Evolutionary conservation across 2,797 vertebrate species (phyloP), one percentile per base, ranked within the genome.

Genomic region (Leucoraja ocellata): DNA sequence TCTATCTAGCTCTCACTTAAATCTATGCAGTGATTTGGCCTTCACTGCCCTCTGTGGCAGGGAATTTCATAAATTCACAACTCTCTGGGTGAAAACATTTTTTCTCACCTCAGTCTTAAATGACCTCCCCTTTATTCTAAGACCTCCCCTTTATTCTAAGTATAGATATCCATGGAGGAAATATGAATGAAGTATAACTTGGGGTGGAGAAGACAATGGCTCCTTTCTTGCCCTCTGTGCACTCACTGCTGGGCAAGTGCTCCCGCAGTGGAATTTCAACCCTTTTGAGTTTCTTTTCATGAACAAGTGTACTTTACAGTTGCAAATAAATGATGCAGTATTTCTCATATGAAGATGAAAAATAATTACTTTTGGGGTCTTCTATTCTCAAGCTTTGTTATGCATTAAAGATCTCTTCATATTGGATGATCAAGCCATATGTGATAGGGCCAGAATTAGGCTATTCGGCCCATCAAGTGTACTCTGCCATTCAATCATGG

Each of bases 321-420:
- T 9, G 32, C n/a, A 13, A 68, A n/a, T 91, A 25, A 28, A 39
- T 68, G 18, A 39, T 73, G 88, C 68, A 73, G 73, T 46, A 4
- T 91, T 73, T 23, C 68, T 91, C 36, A 25, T 73, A 9, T 46
- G 36, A 73, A 91, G 68, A 73, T 91, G 10, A 36, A 6, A 90
- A 25, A 18, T 91, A 25, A 39, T 73, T 5, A 94, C 94, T 94
- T 36, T 93, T 95, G 94, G 68, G 94, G 95, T 95, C 94, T 95
- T 94, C 94, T 96, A 94, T 95, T 96, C 93, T 93, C 93, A 84
- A 39, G 94, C 95, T 95, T 95, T 95, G 94, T 95, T 95, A 94
- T 95, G 96, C 95, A 97, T 96, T 96, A 96, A 95, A 96, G 94
- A 94, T 94, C 93, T 95, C 96, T 97, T 97, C 97, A 95, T 96